Conservation (phyloP, 1,140 invertebrate species). For the Orius insidiosus region DNA sequence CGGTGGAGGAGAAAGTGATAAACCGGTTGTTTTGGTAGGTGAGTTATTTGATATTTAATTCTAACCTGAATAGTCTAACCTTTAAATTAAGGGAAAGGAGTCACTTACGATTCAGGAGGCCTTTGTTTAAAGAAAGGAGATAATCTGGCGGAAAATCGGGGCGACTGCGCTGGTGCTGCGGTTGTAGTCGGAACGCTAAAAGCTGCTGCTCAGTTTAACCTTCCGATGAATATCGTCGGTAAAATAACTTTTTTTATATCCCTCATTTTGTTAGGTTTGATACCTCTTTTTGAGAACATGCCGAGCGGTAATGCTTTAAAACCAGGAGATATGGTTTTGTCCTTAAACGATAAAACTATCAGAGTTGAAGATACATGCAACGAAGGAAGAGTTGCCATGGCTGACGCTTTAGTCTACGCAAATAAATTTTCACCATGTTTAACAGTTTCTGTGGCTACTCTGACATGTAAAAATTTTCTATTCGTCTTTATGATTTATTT, state of each 20-base stretch:
- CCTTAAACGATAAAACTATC: slow-evolving; percentile 50
- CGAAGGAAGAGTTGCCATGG: slow-evolving; percentile 36
- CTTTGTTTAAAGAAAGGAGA: slow-evolving; percentile 61
- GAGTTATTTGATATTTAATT: slow-evolving; percentile 4
- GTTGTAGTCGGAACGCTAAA: slow-evolving; percentile 50
- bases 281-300: slow-evolving; percentile 76
- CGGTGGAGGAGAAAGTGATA: slow-evolving; percentile 20
- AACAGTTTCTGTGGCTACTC: slow-evolving; percentile 35
- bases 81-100: slow-evolving; percentile 54
- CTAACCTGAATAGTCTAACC: too few relatives aligned
- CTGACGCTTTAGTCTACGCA: slow-evolving; percentile 34
- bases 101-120: slow-evolving; percentile 79
- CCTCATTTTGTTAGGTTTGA: slow-evolving; percentile 29
- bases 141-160: slow-evolving; percentile 66
- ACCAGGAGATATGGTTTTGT: slow-evolving; percentile 69
- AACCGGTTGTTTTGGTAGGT: slow-evolving; percentile 26
- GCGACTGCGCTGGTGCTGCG: slow-evolving; percentile 79
- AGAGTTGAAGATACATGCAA: slow-evolving; percentile 31
- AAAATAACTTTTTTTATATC: background rate
- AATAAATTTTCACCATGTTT: slow-evolving; percentile 27
- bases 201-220: slow-evolving; percentile 45
- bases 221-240: slow-evolving; percentile 56
- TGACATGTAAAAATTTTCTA: slow-evolving; percentile 8
- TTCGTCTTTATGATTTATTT: background rate
- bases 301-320: slow-evolving; percentile 64